Evolutionary conservation across 2,797 vertebrate genomes (phyloP), one percentile per base, ranked within the genome.

Genomic region (Malacoctenus gilli): DNA sequence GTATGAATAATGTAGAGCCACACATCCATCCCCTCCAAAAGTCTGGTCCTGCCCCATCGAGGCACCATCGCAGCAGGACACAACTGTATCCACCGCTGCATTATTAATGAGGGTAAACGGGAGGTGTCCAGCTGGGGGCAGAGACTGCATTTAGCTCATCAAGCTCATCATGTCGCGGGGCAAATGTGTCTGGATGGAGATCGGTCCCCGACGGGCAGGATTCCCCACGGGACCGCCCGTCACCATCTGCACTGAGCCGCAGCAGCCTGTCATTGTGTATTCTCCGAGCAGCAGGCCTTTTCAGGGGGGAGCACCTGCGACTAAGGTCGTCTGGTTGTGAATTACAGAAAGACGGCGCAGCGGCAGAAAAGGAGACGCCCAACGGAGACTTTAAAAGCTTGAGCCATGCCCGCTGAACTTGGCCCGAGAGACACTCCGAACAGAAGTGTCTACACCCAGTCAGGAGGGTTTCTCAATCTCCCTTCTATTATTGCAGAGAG

Each of bases 1-100:
- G 58, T 84, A 81, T 75, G 75, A 82, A 65, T 78, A 62, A 80
- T 68, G 14, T 1, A 5, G 41, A 53, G 43, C 38, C 5, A 25
- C 51, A 40, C 62, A 69, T 58, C 4, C 34, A 67, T 41, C 44
- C 54, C 64, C 70, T 44, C 16, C 68, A 80, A 70, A 72, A 39
- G 68, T 65, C 59, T 69, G 64, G 38, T 30, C 35, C 62, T 62
- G 77, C 55, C 35, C 66, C 65, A 68, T 80, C 41, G 54, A 43
- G 25, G 30, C 23, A 13, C 44, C 21, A 40, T 54, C 47, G 43
- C 61, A 67, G 53, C 72, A 58, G 53, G 67, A 57, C 32, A 54
- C 48, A 38, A 43, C 25, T n/a, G 32, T 2, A 43, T 43, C 51
- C 38, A 25, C 35, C 54, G 13, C 40, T 84, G 39, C 28, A 81